phyloP scores from a whole-genome alignment of 2,797 vertebrate genomes.

The Premnoplex brunnescens region DNA sequence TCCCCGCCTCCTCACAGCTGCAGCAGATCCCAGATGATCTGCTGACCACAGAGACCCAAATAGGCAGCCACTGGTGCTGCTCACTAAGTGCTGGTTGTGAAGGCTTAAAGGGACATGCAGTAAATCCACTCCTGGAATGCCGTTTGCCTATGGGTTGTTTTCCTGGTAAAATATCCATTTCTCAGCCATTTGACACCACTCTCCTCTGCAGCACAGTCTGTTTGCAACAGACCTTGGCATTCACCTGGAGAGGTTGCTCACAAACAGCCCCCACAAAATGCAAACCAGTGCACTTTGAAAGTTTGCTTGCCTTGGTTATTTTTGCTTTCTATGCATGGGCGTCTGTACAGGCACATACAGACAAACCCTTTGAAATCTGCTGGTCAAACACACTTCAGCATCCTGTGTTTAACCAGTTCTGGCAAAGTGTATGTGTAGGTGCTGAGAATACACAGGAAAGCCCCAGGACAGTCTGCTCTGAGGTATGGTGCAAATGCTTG shows the following conservation, averaged over 20 bases:
- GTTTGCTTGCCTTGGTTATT: neutral
- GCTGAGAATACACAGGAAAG: neutral
- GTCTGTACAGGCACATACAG: neutral
- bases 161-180: neutral
- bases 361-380: neutral
- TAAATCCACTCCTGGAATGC: neutral
- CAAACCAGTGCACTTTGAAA: neutral
- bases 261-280: neutral
- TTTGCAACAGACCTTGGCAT: neutral
- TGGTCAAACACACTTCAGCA: neutral
- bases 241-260: neutral
- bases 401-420: neutral
- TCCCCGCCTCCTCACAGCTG: conserved; percentile 25
- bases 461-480: neutral
- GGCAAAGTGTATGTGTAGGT: neutral
- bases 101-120: conserved; percentile 45
- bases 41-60: conserved; percentile 56
- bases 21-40: conserved; percentile 51
- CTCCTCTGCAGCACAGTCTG: neutral
- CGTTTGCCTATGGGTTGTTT: neutral
- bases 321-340: neutral
- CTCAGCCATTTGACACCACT: neutral
- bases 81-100: conserved; percentile 35
- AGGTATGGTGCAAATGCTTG: neutral
- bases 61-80: conserved; percentile 43